These are phyloP conservation scores for Prionailurus viverrinus DNA, from an alignment of 2,113 vertebrate genomes.

Conservation along the genomic window DNA sequence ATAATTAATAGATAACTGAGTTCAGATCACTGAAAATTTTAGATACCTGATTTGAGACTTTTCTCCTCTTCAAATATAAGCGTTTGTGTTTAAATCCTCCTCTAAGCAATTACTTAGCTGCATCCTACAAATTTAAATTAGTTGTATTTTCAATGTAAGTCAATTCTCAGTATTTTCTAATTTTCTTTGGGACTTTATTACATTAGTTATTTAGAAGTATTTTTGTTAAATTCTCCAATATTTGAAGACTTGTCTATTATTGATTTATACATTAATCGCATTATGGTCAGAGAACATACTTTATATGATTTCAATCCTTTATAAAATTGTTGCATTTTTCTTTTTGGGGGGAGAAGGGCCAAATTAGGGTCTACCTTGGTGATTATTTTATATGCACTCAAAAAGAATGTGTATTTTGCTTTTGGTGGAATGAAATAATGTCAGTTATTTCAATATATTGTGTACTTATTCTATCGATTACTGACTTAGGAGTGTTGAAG, in stretches of 20 bases:
- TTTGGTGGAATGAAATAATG: not conserved
- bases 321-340: not conserved
- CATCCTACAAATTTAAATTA: not conserved
- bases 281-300: not conserved
- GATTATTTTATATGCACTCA: not conserved
- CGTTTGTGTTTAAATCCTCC: not conserved
- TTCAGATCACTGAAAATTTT: not conserved
- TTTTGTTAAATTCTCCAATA: not conserved
- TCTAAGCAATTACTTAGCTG: not conserved
- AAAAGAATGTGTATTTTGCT: not conserved
- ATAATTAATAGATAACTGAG: not conserved
- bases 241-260: not conserved
- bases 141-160: not conserved
- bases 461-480: not conserved
- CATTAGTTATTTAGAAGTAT: not conserved
- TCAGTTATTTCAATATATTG: not conserved
- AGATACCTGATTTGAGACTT: not conserved
- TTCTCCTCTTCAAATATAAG: not conserved
- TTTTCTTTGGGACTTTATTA: not conserved
- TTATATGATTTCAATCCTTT: not conserved
- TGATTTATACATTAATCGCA: not conserved
- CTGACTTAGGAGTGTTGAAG: not conserved
- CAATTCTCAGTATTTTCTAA: not conserved
- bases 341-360: not conserved
- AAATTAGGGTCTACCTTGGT: not conserved